These are phyloP conservation scores for Homarus gammarus DNA, from an alignment of 2,888 invertebrate species.

Conservation along the genomic window DNA sequence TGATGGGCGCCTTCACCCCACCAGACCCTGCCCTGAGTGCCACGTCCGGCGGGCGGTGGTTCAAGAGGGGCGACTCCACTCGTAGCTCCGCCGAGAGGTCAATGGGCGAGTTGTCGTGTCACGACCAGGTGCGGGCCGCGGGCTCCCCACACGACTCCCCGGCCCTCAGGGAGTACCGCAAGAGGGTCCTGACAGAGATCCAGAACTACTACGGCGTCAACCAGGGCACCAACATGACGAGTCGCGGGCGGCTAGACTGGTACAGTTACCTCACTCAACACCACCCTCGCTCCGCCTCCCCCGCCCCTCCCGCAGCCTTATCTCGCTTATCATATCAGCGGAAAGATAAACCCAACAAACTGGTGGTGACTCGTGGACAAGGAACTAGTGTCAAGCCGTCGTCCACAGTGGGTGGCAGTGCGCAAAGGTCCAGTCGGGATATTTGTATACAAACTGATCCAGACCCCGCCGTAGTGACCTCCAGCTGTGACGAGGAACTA, in stretches of 20 bases:
- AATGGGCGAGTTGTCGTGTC: slow-evolving; percentile 23
- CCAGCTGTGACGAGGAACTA: slow-evolving; percentile 24
- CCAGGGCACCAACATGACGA: slow-evolving; percentile 16
- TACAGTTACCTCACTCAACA: slow-evolving; percentile 36
- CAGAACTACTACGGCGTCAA: slow-evolving; percentile 72
- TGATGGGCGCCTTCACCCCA: slow-evolving; percentile 73
- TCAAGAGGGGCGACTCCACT: slow-evolving; percentile 36
- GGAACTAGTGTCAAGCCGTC: slow-evolving; percentile 18
- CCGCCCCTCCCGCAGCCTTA: slow-evolving; percentile 24
- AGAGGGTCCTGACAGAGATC: slow-evolving; percentile 75
- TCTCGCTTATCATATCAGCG: slow-evolving; percentile 59
- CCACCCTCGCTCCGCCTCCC: slow-evolving; percentile 31
- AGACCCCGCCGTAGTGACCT: slow-evolving; percentile 27
- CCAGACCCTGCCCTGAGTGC: slow-evolving; percentile 21
- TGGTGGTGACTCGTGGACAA: background rate
- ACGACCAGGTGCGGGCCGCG: slow-evolving; percentile 11
- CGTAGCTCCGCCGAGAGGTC: slow-evolving; percentile 50
- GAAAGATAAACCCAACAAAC: slow-evolving; percentile 26
- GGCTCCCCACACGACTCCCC: slow-evolving; percentile 51
- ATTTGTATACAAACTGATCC: slow-evolving; percentile 72
- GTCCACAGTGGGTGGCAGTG: background rate
- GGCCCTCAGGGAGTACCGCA: slow-evolving; percentile 74
- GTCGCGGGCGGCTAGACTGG: slow-evolving; percentile 21
- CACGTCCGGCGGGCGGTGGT: slow-evolving; percentile 46
- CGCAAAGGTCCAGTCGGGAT: slow-evolving; percentile 50